Evolutionary conservation across 2,113 vertebrate genomes (phyloP).

Genomic region (Sinocyclocheilus anophthalmus): DNA sequence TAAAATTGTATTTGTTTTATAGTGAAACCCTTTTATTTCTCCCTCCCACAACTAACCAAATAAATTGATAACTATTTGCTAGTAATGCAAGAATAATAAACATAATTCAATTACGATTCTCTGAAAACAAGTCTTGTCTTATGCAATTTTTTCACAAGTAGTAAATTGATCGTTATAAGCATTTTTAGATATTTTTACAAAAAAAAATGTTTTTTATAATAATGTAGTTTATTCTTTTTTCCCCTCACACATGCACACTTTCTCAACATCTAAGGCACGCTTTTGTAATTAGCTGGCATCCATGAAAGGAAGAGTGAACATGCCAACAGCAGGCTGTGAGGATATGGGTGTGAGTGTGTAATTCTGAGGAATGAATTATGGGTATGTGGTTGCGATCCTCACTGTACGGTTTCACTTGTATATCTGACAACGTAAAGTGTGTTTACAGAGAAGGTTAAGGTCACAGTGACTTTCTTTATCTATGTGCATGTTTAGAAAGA

Average conservation of each 20-base stretch:
- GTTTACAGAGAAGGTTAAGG: constrained; percentile 15
- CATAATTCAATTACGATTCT: background rate
- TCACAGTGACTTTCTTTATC: constrained; percentile 22
- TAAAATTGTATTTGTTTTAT: background rate
- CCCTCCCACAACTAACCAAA: background rate
- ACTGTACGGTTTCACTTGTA: background rate
- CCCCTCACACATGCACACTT: background rate
- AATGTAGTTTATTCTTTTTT: background rate
- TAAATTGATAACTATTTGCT: background rate
- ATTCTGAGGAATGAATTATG: background rate
- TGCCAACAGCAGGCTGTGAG: background rate
- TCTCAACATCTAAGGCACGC: background rate
- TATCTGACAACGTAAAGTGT: background rate
- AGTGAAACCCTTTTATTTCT: background rate
- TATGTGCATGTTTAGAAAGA: constrained; percentile 13
- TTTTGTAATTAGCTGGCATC: constrained; percentile 51
- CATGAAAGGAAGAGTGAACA: constrained; percentile 3
- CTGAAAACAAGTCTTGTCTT: background rate
- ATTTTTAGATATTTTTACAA: background rate
- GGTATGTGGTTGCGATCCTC: constrained; percentile 2
- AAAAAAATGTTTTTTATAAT: background rate
- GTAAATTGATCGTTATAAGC: background rate
- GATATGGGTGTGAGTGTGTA: constrained; percentile 16
- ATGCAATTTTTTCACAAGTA: background rate
- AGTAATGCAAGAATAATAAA: background rate